Evolutionary conservation across 1,140 invertebrate species (phyloP), one percentile per base, ranked within the genome.

Genomic region (Scaptomyza hsui): DNA sequence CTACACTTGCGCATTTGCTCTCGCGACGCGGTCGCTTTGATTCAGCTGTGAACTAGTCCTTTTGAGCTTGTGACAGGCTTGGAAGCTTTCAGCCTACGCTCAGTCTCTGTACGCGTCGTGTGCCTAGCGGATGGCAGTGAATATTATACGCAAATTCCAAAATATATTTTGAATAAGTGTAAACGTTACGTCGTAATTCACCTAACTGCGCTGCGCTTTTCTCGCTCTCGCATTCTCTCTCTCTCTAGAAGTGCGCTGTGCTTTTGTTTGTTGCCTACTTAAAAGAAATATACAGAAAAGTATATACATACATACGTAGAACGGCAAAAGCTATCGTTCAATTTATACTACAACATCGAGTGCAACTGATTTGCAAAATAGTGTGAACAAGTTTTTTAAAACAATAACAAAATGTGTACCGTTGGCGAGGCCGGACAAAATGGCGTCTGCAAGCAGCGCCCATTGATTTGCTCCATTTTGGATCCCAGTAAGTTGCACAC

Each of bases 381-480:
- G 32, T 70, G 9, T 61, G 10, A 21, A 44, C 10, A 56, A 47
- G 68, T 42, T 9, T 18, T 37, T 1, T 32, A 57, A 44, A 59
- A 45, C n/a, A 62, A 39, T 5, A 39, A 49, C 37, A 76, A 60
- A 75, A 86, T 86, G 81, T 77, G 82, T 42, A 52, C 81, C 48
- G 72, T 75, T 61, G 82, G 81, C 42, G 82, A 88, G 67, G 65
- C 64, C 64, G 86, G 76, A 71, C 89, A 89, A 70, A 91, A 91
- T 62, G 90, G 89, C 69, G 74, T 89, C 68, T 82, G 74, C 74
- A 91, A 90, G 67, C 78, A 81, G 68, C 89, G 82, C 26, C 89
- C 90, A 63, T 75, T 90, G 35, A 90, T 91, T 78, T 91, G 90
- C 64, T 89, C 90, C 63, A 74, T 91, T 75, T 85, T 91, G 73